Percentiles rank a stretch among this genome's conserved stretches.
phyloP scores from a whole-genome alignment of 2,113 vertebrate genomes.

The Dipodomys stephensi region DNA sequence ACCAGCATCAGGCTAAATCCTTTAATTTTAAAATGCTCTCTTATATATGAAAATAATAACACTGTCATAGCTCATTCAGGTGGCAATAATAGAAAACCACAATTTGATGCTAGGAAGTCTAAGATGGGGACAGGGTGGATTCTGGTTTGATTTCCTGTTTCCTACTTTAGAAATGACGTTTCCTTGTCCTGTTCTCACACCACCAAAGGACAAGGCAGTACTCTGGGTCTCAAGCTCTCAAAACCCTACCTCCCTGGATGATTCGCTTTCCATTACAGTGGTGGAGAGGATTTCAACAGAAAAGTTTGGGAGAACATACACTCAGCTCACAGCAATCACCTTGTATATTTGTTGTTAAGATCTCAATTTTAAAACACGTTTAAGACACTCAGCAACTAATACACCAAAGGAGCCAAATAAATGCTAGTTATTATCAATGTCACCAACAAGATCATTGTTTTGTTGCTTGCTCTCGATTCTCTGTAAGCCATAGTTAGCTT shows the following conservation, averaged over 20 bases:
- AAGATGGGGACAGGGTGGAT: not conserved
- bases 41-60: conserved; percentile 1
- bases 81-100: not conserved
- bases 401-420: not conserved
- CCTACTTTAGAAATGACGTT: not conserved
- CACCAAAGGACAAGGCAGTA: not conserved
- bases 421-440: not conserved
- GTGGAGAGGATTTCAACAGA: not conserved
- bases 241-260: not conserved
- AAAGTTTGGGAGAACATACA: not conserved
- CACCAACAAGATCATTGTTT: not conserved
- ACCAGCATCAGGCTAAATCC: not conserved
- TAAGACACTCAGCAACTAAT: not conserved
- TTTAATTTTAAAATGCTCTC: conserved; percentile 23
- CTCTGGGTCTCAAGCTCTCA: not conserved
- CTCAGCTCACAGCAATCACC: not conserved
- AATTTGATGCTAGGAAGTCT: not conserved
- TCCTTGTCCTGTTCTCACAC: not conserved
- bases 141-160: not conserved
- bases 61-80: not conserved
- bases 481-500: not conserved
- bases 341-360: not conserved
- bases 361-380: not conserved
- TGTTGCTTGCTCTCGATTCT: conserved; percentile 19
- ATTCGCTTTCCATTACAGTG: not conserved